These are phyloP conservation scores for Thermophis baileyi DNA, from an alignment of 2,113 vertebrate species.

Conservation along the genomic window DNA sequence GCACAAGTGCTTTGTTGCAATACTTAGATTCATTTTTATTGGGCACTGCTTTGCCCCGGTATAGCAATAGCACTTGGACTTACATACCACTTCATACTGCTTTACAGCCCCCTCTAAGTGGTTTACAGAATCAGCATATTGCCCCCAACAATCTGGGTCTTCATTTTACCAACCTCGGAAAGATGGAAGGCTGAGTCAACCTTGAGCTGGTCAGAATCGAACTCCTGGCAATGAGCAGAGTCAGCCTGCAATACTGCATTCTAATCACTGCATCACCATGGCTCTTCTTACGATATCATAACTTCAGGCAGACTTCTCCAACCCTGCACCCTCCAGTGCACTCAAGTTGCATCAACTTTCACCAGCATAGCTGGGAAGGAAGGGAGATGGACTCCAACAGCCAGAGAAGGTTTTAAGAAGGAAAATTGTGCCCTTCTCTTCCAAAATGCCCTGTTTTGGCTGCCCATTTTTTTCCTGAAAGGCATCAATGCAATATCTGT, in stretches of 20 bases:
- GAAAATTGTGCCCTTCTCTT: neutral
- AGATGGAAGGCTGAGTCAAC: neutral
- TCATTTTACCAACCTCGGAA: neutral
- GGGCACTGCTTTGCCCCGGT: neutral
- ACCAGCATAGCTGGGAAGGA: neutral
- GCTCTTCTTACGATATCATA: neutral
- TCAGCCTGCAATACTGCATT: neutral
- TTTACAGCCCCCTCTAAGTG: too few relatives aligned
- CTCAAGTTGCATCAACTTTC: neutral
- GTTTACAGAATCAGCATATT: too few relatives aligned
- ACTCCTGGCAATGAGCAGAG: neutral
- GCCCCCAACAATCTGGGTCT: too few relatives aligned
- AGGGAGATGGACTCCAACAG: neutral
- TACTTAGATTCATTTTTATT: neutral
- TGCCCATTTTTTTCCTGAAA: neutral
- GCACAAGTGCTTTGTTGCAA: neutral
- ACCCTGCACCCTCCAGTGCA: neutral
- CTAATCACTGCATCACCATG: neutral
- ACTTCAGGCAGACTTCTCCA: neutral
- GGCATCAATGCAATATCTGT: neutral
- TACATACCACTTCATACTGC: too few relatives aligned
- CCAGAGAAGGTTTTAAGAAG: neutral
- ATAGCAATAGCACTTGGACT: too few relatives aligned
- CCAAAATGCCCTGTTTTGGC: neutral
- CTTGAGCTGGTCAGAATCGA: neutral